phyloP scores from a whole-genome alignment of 2,888 invertebrate genomes.

The Mimumesa dahlbomi region DNA sequence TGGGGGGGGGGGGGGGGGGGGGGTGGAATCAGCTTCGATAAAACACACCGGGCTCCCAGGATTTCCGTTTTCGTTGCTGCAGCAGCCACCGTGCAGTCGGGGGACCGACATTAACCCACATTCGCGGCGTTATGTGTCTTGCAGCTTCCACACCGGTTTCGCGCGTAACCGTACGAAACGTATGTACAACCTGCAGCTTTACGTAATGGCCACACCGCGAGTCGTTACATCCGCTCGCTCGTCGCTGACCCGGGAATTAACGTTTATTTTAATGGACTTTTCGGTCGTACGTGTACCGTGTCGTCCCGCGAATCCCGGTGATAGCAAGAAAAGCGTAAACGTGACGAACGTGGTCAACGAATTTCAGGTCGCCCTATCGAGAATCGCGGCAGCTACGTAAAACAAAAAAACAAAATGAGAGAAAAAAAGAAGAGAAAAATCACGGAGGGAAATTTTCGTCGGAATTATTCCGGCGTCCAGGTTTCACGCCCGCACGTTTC shows the following conservation, averaged over 20 bases:
- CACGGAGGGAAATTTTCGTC: too few species aligned
- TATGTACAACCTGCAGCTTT: slow-evolving; percentile 35
- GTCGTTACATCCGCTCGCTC: slow-evolving; percentile 46
- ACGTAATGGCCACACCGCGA: slow-evolving; percentile 49
- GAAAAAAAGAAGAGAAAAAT: too few species aligned
- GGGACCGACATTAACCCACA: slow-evolving; percentile 51
- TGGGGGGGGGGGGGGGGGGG: neutral
- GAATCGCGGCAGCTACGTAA: too few species aligned
- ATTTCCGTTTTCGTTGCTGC: slow-evolving; percentile 44
- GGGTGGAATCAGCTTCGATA: slow-evolving; percentile 27
- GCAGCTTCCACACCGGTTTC: slow-evolving; percentile 9
- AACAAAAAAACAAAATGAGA: too few species aligned
- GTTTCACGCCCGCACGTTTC: too few species aligned
- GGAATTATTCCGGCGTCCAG: too few species aligned
- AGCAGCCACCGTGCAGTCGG: slow-evolving; percentile 11
- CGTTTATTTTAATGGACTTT: slow-evolving; percentile 62
- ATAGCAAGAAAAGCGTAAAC: too few species aligned
- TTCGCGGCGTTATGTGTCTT: slow-evolving; percentile 34
- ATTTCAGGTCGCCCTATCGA: too few species aligned
- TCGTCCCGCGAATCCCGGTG: slow-evolving; percentile 17
- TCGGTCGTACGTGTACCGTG: slow-evolving; percentile 34
- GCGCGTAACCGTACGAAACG: slow-evolving; percentile 29
- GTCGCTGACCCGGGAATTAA: slow-evolving; percentile 48
- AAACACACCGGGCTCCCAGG: slow-evolving; percentile 38
- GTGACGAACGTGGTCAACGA: too few species aligned